phyloP scores from a whole-genome alignment of 2,113 vertebrate species.

The Barbus barbus region DNA sequence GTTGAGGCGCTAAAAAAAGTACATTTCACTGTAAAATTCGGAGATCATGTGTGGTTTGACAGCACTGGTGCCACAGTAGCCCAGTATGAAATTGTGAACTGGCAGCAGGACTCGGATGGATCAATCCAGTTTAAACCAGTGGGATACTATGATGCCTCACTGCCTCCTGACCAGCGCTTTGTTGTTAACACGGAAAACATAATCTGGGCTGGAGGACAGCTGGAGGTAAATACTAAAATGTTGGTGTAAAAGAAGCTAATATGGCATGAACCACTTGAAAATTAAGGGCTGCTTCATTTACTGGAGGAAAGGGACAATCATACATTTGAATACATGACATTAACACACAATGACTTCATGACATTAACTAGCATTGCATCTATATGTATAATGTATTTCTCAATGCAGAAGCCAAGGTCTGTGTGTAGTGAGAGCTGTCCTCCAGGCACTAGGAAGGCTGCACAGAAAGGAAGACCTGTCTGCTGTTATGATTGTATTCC shows the following conservation, averaged over 20 bases:
- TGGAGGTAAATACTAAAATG: slow-evolving; percentile 49
- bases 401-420: not conserved
- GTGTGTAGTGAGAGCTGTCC: too few relatives aligned
- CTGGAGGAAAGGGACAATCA: not conserved
- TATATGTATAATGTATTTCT: slow-evolving; percentile 20
- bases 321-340: not conserved
- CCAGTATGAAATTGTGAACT: slow-evolving; percentile 75
- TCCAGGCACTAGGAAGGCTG: too few relatives aligned
- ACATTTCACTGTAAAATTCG: slow-evolving; percentile 66
- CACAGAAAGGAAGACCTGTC: too few relatives aligned
- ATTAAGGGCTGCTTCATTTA: not conserved
- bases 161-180: slow-evolving; percentile 67
- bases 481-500: too few relatives aligned
- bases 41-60: slow-evolving; percentile 73
- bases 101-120: slow-evolving; percentile 65
- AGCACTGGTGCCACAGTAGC: slow-evolving; percentile 69
- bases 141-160: slow-evolving; percentile 73
- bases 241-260: not conserved
- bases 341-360: too few relatives aligned
- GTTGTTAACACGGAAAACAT: slow-evolving; percentile 64
- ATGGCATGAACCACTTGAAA: not conserved
- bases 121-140: slow-evolving; percentile 69
- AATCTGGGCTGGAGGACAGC: slow-evolving; percentile 64
- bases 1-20: slow-evolving; percentile 64
- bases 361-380: not conserved